phyloP scores from a whole-genome alignment of 2,113 vertebrate genomes.

The Alethe castanea region DNA sequence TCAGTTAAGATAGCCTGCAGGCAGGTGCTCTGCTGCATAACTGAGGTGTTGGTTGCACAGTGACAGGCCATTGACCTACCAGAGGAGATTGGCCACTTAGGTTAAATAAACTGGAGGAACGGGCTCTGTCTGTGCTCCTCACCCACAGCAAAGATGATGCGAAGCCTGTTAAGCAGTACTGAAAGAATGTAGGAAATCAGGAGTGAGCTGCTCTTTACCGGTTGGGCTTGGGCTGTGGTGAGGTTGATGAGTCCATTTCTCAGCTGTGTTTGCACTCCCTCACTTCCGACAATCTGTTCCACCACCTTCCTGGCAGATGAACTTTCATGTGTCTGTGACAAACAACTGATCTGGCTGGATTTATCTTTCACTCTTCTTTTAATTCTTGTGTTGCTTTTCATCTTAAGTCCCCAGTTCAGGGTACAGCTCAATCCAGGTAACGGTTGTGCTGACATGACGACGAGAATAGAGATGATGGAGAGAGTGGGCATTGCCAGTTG shows the following conservation, averaged over 20 bases:
- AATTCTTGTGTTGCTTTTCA: not conserved
- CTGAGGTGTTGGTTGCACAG: not conserved
- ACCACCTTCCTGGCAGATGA: not conserved
- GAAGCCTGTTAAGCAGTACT: accelerated
- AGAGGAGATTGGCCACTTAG: not conserved
- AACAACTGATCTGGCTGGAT: not conserved
- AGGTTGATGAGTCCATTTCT: not conserved
- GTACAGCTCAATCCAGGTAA: accelerated
- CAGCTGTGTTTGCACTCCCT: not conserved
- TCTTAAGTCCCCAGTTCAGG: not conserved
- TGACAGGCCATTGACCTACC: not conserved
- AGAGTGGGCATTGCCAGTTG: not conserved
- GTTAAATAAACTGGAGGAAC: not conserved
- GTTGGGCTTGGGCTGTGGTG: not conserved
- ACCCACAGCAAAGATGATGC: accelerated
- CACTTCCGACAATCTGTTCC: not conserved
- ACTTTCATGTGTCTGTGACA: not conserved
- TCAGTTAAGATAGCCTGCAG: not conserved
- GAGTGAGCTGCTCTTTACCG: accelerated
- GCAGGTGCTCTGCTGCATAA: not conserved
- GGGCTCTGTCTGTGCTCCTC: not conserved
- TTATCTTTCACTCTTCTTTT: not conserved
- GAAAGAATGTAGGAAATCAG: not conserved
- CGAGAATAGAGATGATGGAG: not conserved
- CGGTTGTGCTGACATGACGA: accelerated